Evolutionary conservation across 1,140 invertebrate species (phyloP).

Genomic region (Nebria ingens): DNA sequence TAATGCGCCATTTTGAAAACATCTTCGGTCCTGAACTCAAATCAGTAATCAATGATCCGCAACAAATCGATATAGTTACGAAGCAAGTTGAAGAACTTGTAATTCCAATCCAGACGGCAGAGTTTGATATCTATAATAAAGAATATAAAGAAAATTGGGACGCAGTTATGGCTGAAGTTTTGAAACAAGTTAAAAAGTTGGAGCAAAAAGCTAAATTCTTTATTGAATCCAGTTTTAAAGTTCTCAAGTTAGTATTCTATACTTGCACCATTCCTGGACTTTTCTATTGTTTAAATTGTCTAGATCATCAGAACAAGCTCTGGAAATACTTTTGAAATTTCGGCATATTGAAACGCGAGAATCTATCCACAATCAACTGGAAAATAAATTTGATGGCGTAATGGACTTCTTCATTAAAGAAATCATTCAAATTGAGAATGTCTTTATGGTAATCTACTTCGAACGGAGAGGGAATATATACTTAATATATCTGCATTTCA

Average conservation of each 20-base stretch:
- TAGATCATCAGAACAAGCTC: constrained; percentile 66
- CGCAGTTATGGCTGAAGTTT: constrained; percentile 62
- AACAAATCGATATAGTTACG: constrained; percentile 70
- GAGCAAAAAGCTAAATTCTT: constrained; percentile 76
- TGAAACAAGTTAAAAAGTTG: constrained; percentile 57
- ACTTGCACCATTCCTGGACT: constrained; percentile 14
- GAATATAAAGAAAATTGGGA: constrained; percentile 75
- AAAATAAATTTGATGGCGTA: constrained; percentile 76
- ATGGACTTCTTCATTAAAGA: constrained; percentile 76
- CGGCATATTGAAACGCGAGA: constrained; percentile 64
- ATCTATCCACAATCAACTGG: constrained; percentile 57
- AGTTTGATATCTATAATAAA: constrained; percentile 70
- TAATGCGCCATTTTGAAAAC: constrained; percentile 77
- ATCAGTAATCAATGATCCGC: constrained; percentile 72
- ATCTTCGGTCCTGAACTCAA: constrained; percentile 80
- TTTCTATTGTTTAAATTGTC: constrained; percentile 17
- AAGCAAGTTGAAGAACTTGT: constrained; percentile 61
- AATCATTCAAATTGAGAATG: constrained; percentile 53
- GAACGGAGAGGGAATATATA: not conserved
- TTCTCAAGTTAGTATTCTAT: constrained; percentile 41
- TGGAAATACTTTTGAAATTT: constrained; percentile 70
- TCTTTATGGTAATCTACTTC: constrained; percentile 46
- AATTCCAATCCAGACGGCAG: constrained; percentile 58
- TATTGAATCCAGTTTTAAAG: constrained; percentile 76
- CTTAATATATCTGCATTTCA: constrained; percentile 35